Evolutionary conservation across 1,140 invertebrate genomes (phyloP).

Genomic region (Pseudobourletiella spinata): DNA sequence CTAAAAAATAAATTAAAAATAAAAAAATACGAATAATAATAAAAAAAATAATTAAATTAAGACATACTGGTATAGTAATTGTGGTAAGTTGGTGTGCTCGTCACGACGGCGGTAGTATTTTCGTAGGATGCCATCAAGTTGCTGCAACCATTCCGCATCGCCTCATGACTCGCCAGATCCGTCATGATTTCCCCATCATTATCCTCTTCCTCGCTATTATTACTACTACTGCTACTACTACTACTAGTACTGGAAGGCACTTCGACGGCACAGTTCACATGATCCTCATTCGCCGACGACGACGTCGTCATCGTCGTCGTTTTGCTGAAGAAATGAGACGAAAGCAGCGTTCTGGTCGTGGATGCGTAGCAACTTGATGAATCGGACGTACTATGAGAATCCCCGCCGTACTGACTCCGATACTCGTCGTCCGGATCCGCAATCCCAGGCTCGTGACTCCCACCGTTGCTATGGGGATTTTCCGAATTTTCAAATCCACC

Average conservation of each 20-base stretch:
- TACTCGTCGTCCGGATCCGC: too few species aligned
- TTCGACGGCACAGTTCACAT: neutral
- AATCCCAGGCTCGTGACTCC: too few species aligned
- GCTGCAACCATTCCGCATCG: neutral
- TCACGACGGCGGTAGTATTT: neutral
- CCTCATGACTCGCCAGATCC: neutral
- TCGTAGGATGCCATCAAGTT: conserved; percentile 17
- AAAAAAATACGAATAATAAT: neutral
- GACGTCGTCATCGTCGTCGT: too few species aligned
- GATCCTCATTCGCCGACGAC: neutral
- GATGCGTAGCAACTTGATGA: too few species aligned
- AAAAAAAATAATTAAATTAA: neutral
- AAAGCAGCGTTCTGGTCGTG: too few species aligned
- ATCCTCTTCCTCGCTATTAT: conserved; percentile 5
- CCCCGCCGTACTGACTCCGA: too few species aligned
- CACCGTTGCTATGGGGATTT: too few species aligned
- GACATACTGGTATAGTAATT: conserved; percentile 29
- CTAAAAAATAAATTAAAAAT: neutral
- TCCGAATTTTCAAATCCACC: too few species aligned
- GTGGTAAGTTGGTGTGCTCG: conserved; percentile 13
- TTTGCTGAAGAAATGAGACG: too few species aligned
- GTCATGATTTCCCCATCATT: neutral
- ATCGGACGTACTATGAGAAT: too few species aligned
- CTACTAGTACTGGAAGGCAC: conserved; percentile 11
- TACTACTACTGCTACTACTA: neutral